Base-by-base conservation (phyloP, 2,797 vertebrate genomes). In the Erethizon dorsatum region DNA sequence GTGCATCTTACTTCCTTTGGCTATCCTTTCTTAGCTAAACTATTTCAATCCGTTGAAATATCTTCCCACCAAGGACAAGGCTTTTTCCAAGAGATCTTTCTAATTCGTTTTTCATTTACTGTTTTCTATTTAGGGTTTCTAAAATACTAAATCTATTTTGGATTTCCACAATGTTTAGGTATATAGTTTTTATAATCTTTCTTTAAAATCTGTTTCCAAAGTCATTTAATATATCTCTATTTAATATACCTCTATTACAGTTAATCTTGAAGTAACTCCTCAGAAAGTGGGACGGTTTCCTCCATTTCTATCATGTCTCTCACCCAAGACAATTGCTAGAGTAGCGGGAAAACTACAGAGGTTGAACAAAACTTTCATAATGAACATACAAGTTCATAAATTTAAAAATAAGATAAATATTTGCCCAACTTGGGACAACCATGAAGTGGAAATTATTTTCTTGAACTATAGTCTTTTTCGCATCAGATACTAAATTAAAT, bases 321-420 rank as follows among this genome's bases (percentile, higher is more conserved):
- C 52, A 90, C 65, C 37, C 26, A 90, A 82, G 31, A 82, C 17
- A 90, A 6, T 15, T 90, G n/a, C 56, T 50, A 88, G 11, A 52
- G 59, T 77, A 69, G 6, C 41, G 12, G 24, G 13, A 4, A 65
- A 93, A 69, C 22, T 22, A 17, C 50, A 54, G 1, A 45, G 9
- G n/a, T 5, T 69, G 24, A 94, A 83, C 8, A 91, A n/a, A 57
- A 57, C 13, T 54, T 94, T 57, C 47, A 65, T 8, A 15, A 83
- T 57, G 37, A 84, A 80, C 90, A 17, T 85, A 88, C 67, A 41
- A 59, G 77, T 50, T 83, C 69, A 77, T 71, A 59, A 83, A 95
- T 75, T 67, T 91, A 50, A 83, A 86, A 75, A 41, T 78, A 57
- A 77, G 45, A 90, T 61, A 61, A 57, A 45, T 37, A 45, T 80